A percentile compares a stretch with the other conserved stretches of the same genome.
Evolutionary conservation across 2,797 vertebrate genomes (phyloP).

Genomic region (Sebastes oblongus): DNA sequence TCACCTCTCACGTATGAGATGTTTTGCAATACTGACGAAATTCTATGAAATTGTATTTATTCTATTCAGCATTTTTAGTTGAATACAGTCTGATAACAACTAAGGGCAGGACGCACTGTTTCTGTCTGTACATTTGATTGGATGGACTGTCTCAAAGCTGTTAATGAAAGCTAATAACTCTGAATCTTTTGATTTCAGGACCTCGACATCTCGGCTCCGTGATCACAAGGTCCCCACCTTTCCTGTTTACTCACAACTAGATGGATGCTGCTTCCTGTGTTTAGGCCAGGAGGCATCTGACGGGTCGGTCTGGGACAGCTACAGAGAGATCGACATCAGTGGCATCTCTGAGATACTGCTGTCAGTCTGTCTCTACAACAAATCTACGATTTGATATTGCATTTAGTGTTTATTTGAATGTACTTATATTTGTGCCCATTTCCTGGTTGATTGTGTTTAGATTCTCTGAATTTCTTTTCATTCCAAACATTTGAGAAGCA

Average conservation of each 20-base stretch:
- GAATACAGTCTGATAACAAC: neutral
- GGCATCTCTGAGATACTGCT: neutral
- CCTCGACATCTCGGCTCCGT: slow-evolving; percentile 21
- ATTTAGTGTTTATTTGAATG: neutral
- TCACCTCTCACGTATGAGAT: neutral
- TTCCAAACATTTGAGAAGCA: neutral
- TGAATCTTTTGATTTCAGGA: slow-evolving; percentile 12
- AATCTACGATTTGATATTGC: neutral
- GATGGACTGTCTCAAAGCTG: neutral
- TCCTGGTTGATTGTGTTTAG: neutral
- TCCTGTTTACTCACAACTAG: slow-evolving; percentile 72
- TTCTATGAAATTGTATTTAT: neutral
- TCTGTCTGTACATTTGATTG: neutral
- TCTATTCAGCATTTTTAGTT: neutral
- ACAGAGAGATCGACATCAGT: neutral
- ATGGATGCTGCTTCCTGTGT: slow-evolving; percentile 49
- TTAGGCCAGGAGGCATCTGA: slow-evolving; percentile 16
- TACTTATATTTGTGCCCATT: no score
- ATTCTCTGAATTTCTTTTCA: neutral
- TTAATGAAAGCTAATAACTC: neutral
- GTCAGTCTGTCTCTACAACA: neutral
- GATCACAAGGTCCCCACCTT: slow-evolving; percentile 53
- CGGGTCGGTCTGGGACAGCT: neutral
- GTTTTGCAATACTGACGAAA: neutral
- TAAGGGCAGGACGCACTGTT: neutral